Evolutionary conservation across 2,113 vertebrate genomes (phyloP).

Genomic region (Haemorhous mexicanus): DNA sequence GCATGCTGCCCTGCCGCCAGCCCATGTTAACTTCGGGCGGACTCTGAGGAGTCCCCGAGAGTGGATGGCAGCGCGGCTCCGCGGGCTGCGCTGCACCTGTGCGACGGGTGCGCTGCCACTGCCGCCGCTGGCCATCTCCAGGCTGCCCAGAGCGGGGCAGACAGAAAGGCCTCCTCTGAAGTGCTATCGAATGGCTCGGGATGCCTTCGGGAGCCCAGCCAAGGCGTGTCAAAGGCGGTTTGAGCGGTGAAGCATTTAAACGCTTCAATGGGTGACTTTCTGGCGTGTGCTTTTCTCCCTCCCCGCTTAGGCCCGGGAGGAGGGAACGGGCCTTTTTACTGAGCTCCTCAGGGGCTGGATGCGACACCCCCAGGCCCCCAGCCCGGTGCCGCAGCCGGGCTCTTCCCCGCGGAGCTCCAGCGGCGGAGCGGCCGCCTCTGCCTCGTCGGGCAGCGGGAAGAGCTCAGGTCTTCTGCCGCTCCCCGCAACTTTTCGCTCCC

Average conservation of each 20-base stretch:
- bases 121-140: neutral
- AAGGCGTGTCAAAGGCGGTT: slow-evolving; percentile 45
- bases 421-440: neutral
- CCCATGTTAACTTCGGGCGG: neutral
- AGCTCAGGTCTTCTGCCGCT: neutral
- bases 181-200: slow-evolving; percentile 4
- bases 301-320: neutral
- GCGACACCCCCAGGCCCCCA: neutral
- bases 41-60: neutral
- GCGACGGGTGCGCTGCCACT: neutral
- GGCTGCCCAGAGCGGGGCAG: neutral
- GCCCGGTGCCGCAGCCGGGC: neutral
- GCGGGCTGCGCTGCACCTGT: neutral
- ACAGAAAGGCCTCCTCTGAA: neutral
- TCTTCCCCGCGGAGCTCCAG: neutral
- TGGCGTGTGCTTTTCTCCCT: neutral
- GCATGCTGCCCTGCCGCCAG: neutral
- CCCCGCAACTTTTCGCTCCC: neutral
- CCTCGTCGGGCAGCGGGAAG: neutral
- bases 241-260: slow-evolving; percentile 31
- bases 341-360: neutral
- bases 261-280: slow-evolving; percentile 3
- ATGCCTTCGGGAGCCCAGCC: slow-evolving; percentile 46
- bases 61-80: neutral
- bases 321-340: neutral